phyloP scores from a whole-genome alignment of 1,140 invertebrate species.

The Nymphalis io region DNA sequence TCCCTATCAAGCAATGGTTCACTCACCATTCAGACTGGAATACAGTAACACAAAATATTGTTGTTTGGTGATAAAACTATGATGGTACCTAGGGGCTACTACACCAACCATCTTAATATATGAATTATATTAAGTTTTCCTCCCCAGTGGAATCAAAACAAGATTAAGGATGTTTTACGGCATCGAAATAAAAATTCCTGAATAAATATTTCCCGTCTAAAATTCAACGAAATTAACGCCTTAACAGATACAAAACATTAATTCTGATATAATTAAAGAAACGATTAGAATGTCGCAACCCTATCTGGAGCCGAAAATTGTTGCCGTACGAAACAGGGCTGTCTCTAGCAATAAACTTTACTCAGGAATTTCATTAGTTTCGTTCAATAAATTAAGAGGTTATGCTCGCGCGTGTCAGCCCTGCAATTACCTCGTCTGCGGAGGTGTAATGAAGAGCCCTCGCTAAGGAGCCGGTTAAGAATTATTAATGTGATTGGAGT shows the following conservation, averaged over 20 bases:
- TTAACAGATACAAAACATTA: constrained; percentile 54
- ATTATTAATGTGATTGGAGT: constrained; percentile 50
- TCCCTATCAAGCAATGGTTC: too few species aligned
- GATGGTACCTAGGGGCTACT: too few species aligned
- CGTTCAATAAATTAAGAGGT: constrained; percentile 80
- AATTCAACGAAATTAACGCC: constrained; percentile 44
- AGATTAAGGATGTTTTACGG: neutral
- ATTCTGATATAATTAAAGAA: constrained; percentile 77
- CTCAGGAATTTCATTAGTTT: constrained; percentile 80
- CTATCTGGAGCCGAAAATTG: constrained; percentile 65
- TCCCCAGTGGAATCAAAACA: neutral
- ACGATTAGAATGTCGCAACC: constrained; percentile 65
- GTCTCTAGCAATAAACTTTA: constrained; percentile 74
- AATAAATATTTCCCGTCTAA: neutral
- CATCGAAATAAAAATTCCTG: neutral
- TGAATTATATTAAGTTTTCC: too few species aligned
- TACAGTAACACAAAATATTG: too few species aligned
- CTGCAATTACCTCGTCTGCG: constrained; percentile 74
- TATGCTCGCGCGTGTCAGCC: constrained; percentile 77
- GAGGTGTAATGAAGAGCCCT: constrained; percentile 72
- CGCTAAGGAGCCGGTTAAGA: constrained; percentile 44
- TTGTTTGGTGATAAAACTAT: too few species aligned
- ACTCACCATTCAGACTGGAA: too few species aligned
- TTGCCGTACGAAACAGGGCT: constrained; percentile 67
- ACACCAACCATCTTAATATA: too few species aligned